Evolutionary conservation across 2,113 vertebrate genomes (phyloP).

Genomic region (Garra rufa): DNA sequence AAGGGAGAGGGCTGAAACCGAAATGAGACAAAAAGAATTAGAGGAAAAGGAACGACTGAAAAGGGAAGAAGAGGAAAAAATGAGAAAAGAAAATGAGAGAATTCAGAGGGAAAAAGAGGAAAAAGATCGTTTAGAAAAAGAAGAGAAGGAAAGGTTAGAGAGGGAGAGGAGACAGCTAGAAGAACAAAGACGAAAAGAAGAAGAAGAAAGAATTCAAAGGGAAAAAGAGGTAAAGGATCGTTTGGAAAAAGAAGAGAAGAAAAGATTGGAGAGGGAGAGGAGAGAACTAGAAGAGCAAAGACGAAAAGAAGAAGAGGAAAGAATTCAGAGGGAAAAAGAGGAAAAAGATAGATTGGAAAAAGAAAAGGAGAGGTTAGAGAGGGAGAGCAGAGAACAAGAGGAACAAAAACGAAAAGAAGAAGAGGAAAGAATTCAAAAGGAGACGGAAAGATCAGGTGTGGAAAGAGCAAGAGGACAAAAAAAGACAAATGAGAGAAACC

Average conservation of each 20-base stretch:
- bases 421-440: constrained; percentile 39
- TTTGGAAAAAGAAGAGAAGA: constrained; percentile 31
- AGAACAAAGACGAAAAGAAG: constrained; percentile 5
- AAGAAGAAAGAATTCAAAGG: neutral
- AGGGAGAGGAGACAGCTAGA: constrained; percentile 5
- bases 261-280: constrained; percentile 32
- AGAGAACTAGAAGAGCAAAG: constrained; percentile 1
- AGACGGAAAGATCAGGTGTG: neutral
- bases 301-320: constrained; percentile 14
- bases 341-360: constrained; percentile 24
- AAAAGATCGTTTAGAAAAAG: constrained; percentile 26
- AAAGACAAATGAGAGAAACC: neutral
- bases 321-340: neutral
- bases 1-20: neutral
- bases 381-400: neutral
- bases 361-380: constrained; percentile 37
- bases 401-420: constrained; percentile 9
- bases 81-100: neutral
- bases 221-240: constrained; percentile 15
- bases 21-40: constrained; percentile 29
- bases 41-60: constrained; percentile 34
- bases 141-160: constrained; percentile 39
- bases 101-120: constrained; percentile 33
- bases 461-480: constrained; percentile 35
- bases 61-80: constrained; percentile 16